Percentiles rank a stretch among this genome's conserved stretches.
phyloP scores from a whole-genome alignment of 2,888 invertebrate species.

The Pseudococcus viburni region DNA sequence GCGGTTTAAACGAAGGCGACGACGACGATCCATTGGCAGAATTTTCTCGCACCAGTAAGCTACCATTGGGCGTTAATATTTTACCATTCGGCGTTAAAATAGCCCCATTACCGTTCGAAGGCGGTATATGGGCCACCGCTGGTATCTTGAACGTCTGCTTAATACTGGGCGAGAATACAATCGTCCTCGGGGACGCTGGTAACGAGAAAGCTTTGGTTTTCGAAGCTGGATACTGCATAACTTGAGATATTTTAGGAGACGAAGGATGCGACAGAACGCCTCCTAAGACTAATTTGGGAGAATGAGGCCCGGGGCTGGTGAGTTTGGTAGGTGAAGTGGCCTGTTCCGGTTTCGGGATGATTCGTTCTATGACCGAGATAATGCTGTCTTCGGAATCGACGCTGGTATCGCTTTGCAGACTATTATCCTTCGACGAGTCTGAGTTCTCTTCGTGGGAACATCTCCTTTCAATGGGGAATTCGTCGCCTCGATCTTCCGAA shows the following conservation, averaged over 20 bases:
- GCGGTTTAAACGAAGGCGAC: background rate
- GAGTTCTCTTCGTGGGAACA: conserved; percentile 86
- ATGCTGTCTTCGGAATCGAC: conserved; percentile 91
- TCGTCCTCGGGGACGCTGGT: conserved; percentile 64
- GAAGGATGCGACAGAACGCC: conserved; percentile 69
- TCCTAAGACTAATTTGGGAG: conserved; percentile 69
- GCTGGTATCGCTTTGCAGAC: conserved; percentile 93
- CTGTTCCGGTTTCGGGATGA: conserved; percentile 69
- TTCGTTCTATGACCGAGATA: conserved; percentile 65
- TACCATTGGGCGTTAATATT: background rate
- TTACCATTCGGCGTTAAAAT: conserved; percentile 58
- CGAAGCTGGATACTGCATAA: conserved; percentile 72
- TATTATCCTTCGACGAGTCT: conserved; percentile 85
- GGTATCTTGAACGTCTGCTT: conserved; percentile 68
- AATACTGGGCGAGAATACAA: conserved; percentile 67
- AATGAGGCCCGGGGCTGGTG: conserved; percentile 66
- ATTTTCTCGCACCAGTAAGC: background rate
- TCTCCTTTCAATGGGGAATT: conserved; percentile 76
- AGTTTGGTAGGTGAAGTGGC: conserved; percentile 36
- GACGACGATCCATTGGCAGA: background rate
- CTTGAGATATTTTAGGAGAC: conserved; percentile 69
- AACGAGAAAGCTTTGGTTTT: conserved; percentile 64
- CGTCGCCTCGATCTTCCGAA: conserved; percentile 64
- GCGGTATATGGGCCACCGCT: conserved; percentile 59
- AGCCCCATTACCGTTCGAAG: conserved; percentile 56